phyloP scores from a whole-genome alignment of 2,888 invertebrate genomes.

The Papilio gigon region DNA sequence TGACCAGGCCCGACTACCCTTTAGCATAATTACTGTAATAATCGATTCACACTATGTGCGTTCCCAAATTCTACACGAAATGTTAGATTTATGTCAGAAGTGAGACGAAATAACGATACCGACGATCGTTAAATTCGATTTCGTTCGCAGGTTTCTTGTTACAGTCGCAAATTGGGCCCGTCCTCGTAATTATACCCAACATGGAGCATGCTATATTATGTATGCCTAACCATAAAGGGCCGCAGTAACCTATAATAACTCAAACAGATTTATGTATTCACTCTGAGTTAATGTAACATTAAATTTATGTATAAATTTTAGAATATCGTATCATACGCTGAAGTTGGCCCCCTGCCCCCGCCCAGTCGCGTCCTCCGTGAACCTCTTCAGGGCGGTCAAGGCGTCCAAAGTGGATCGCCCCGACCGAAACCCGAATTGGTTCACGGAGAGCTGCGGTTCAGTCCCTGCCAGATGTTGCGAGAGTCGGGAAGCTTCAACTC shows the following conservation, averaged over 20 bases:
- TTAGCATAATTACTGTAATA: not conserved
- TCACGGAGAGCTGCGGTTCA: not conserved
- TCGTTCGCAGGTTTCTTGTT: constrained; percentile 21
- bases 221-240: constrained; percentile 14
- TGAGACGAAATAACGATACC: constrained; percentile 10
- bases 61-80: constrained; percentile 1
- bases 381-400: not conserved
- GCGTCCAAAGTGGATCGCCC: not conserved
- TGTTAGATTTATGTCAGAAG: constrained; percentile 15
- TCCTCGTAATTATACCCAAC: constrained; percentile 22
- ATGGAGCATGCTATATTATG: constrained; percentile 20
- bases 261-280: constrained; percentile 19
- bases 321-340: too few species aligned
- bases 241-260: constrained; percentile 15
- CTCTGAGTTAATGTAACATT: not conserved
- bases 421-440: not conserved
- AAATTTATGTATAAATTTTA: not conserved
- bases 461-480: not conserved
- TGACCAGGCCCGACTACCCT: too few species aligned
- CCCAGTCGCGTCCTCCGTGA: too few species aligned
- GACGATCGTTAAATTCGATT: constrained; percentile 19
- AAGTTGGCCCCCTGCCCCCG: too few species aligned
- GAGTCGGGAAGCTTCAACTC: constrained; percentile 30
- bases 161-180: constrained; percentile 23
- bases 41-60: not conserved